These are phyloP conservation scores for Phyto melanocephala DNA, from an alignment of 2,888 invertebrate species.

Conservation along the genomic window DNA sequence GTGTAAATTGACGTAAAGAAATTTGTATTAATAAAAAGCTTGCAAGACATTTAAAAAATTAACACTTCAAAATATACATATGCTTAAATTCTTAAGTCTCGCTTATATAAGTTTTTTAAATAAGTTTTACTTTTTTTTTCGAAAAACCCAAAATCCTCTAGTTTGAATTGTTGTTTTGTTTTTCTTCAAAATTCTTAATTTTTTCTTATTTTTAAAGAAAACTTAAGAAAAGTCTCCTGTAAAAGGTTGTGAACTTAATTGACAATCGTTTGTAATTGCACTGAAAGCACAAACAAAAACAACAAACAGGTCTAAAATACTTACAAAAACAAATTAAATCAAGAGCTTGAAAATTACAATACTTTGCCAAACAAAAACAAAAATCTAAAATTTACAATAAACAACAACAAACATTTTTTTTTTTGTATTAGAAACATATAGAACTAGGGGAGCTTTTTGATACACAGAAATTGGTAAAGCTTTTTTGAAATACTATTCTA, in stretches of 20 bases:
- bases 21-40: slow-evolving; percentile 29
- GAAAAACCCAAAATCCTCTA: slow-evolving; percentile 2
- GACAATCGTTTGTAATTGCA: slow-evolving; percentile 59
- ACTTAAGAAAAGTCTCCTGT: slow-evolving; percentile 50
- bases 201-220: not conserved
- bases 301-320: slow-evolving; percentile 56
- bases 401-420: not conserved
- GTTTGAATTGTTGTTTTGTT: slow-evolving; percentile 9
- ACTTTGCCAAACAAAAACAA: slow-evolving; percentile 51
- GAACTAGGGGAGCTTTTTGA: slow-evolving; percentile 20
- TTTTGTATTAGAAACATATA: slow-evolving; percentile 19
- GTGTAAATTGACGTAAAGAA: slow-evolving; percentile 22
- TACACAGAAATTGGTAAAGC: not conserved
- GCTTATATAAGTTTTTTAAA: slow-evolving; percentile 17
- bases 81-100: slow-evolving; percentile 21
- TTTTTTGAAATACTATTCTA: not conserved
- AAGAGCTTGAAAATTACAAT: slow-evolving; percentile 61
- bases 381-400: slow-evolving; percentile 6
- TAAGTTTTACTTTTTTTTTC: not conserved
- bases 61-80: not conserved
- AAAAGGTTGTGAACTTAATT: slow-evolving; percentile 64
- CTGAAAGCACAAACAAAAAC: slow-evolving; percentile 46
- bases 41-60: slow-evolving; percentile 7
- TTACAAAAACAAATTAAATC: slow-evolving; percentile 28
- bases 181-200: not conserved